Base-by-base conservation (phyloP, 2,888 invertebrate species). In the Heteromurus nitidus region DNA sequence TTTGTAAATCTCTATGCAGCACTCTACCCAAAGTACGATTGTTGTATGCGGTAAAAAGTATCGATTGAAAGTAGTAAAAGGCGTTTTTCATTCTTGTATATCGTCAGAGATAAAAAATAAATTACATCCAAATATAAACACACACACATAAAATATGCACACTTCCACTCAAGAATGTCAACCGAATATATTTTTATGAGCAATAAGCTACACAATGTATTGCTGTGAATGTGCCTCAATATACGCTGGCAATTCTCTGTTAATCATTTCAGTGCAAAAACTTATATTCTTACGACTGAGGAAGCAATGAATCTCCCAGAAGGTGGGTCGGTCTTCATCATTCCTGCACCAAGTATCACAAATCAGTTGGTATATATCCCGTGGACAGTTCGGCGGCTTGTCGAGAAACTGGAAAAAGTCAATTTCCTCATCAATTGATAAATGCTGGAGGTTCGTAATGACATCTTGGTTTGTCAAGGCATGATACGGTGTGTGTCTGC, bases 311-410 rank as follows among this genome's bases (percentile, higher is more conserved):
- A 97, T 94, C 90, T 96, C 96, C 88, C 94, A 92, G 91, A 97
- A 97, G 81, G 94, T 92, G 0, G 96, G 96, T 47, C 97, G 91
- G 88, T 95, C 94, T 72, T 92, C 91, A 68, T 95, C 94, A 88
- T 94, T 93, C 74, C 95, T 91, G 88, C 94, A 94, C 96, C 96
- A 97, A 90, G 96, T 97, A 90, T 96, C 96, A 87, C 93, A 93
- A 95, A 97, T 95, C 87, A 96, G 92, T 89, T 95, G 96, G 91
- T 95, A 96, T 83, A 97, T 94, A 89, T 97, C 96, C 85, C 94
- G 92, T 50, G 96, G 94, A 90, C 96, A 96, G 84, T 93, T 92
- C 53, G 93, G 91, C n/a, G 95, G 96, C 86, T 93, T 91, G 86
- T 91, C 91, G 73, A 90, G 90, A 16, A 91, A 91, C 85, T 90